These are phyloP conservation scores for Passerculus sandwichensis DNA, from an alignment of 2,797 vertebrate genomes.

Conservation along the genomic window DNA sequence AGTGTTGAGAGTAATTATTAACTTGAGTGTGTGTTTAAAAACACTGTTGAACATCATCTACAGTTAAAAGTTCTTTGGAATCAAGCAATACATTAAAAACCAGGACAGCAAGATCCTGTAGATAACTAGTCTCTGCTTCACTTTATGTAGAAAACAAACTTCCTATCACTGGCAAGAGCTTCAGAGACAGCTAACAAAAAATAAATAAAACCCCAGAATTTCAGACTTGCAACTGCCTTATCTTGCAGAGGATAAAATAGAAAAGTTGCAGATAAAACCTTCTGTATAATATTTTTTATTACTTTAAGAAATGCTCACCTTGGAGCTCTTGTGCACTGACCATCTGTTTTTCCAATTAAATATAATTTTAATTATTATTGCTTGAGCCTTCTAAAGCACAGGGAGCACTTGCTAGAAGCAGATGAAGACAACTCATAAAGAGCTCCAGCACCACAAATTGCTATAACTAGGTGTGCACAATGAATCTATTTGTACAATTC, in stretches of 20 bases:
- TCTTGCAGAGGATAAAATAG: background rate
- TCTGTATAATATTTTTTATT: background rate
- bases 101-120: background rate
- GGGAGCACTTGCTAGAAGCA: background rate
- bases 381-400: background rate
- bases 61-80: background rate
- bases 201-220: background rate
- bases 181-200: background rate
- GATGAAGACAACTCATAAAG: background rate
- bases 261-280: background rate
- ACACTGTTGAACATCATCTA: background rate
- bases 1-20: background rate
- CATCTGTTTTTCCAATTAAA: background rate
- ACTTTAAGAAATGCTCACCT: background rate
- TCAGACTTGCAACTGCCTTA: background rate
- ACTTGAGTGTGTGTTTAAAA: background rate
- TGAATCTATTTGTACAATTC: background rate
- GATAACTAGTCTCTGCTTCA: background rate
- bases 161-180: background rate
- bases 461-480: fast-evolving
- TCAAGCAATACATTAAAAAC: background rate
- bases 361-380: background rate
- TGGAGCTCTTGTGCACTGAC: background rate
- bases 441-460: background rate
- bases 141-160: background rate